Conservation (phyloP, 2,113 vertebrate genomes). For the Tragelaphus buxtoni region DNA sequence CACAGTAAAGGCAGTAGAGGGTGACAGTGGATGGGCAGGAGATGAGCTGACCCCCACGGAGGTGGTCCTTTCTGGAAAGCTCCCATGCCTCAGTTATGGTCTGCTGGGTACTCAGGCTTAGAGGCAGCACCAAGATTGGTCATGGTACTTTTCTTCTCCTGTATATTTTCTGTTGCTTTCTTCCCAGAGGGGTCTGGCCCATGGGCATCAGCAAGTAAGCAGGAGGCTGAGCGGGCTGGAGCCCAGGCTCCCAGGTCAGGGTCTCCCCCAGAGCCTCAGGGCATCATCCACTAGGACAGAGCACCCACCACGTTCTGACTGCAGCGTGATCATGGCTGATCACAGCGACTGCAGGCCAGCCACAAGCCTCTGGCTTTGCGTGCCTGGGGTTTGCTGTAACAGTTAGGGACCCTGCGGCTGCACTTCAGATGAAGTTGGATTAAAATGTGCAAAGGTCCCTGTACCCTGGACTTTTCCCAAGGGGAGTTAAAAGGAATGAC, state of each 20-base stretch:
- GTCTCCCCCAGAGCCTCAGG: neutral
- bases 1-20: neutral
- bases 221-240: neutral
- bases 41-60: neutral
- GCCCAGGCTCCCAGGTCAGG: neutral
- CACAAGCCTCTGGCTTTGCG: neutral
- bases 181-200: neutral
- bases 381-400: neutral
- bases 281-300: neutral
- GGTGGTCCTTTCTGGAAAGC: neutral
- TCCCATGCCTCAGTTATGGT: accelerated
- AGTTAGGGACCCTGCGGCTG: neutral
- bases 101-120: neutral
- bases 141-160: neutral
- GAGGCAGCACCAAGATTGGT: neutral
- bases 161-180: neutral
- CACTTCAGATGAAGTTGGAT: neutral
- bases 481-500: neutral
- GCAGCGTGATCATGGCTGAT: neutral
- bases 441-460: neutral
- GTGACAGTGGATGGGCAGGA: neutral
- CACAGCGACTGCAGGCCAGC: constrained; percentile 29
- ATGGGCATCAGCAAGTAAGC: neutral
- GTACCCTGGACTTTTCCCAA: neutral
- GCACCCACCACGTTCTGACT: neutral